Base-by-base conservation (phyloP, 2,888 invertebrate species). In the Oligia fasciuncula region DNA sequence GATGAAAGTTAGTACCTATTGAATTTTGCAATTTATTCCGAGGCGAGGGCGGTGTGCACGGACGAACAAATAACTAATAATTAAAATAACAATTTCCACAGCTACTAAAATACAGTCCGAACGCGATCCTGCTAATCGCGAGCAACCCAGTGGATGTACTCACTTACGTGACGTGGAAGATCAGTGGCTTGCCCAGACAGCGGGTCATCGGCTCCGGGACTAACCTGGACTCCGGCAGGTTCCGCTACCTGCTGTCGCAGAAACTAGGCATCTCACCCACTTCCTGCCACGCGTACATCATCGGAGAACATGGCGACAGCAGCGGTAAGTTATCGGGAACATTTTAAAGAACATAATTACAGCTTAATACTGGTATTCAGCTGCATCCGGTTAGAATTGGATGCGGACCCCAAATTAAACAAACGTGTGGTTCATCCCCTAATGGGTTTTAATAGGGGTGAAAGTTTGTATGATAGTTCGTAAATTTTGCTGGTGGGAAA, bases 121-220 rank as follows among this genome's bases (percentile, higher is more conserved):
- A 99, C 89, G 98, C 99, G 19, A 98, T 99, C 77, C 95, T 99
- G 51, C 91, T 99, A 83, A 98, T 99, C 91, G 99, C 99, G 11
- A 98, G 98, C 88, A 99, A 99, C 94, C 99, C 99, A 0, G 99
- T 99, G 51, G 99, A 99, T 93, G 98, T 99, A 83, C 96, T 99
- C 91, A 99, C 99, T 0, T 99, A 98, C 93, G 98, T 99, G 19
- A 98, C 99, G n/a, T 99, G 99, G 99, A 99, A 98, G 95, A 93
- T 99, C 77, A 99, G 99, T 86, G 99, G 99, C 13, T 96, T 99
- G 88, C 99, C 99, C 17, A 98, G 98, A 93, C 97, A 99, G 93
- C 97, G 98, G 60, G 98, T 99, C 72, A 98, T 99, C 92, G 99
- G 99, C 17, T 98, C 99, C 69, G 99, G 99, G 11, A 99, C 99